Evolutionary conservation across 2,113 vertebrate genomes (phyloP).

Genomic region (Eonycteris spelaea): DNA sequence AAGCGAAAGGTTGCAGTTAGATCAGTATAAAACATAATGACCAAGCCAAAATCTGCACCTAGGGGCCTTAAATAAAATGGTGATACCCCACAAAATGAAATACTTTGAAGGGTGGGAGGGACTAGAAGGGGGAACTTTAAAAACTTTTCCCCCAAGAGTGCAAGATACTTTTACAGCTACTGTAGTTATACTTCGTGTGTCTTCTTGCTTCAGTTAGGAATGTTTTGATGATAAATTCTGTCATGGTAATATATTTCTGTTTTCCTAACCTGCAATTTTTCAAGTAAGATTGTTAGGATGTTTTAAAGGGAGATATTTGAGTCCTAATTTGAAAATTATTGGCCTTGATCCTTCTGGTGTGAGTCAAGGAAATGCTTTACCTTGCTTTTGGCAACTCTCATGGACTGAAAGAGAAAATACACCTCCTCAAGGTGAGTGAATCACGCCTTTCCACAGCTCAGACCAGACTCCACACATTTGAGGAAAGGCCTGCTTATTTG

Average conservation of each 20-base stretch:
- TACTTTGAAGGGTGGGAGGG: neutral
- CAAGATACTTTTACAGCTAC: neutral
- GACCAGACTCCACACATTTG: neutral
- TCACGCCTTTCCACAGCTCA: neutral
- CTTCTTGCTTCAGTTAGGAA: neutral
- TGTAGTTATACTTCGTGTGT: neutral
- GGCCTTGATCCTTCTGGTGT: conserved; percentile 9
- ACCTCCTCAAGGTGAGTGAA: conserved; percentile 38
- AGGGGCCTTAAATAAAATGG: conserved; percentile 40
- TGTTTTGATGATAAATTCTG: neutral
- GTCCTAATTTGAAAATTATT: conserved; percentile 44
- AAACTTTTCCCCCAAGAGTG: neutral
- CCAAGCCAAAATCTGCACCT: conserved; percentile 49
- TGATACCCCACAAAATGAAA: neutral
- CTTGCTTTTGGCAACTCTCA: conserved; percentile 34
- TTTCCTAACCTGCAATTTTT: conserved; percentile 54
- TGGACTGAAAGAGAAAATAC: conserved; percentile 36
- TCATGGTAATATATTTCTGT: neutral
- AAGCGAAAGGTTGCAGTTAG: neutral
- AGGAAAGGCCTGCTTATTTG: neutral
- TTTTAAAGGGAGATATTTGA: conserved; percentile 34
- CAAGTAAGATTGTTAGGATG: neutral
- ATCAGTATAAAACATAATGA: neutral
- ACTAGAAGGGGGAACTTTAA: neutral
- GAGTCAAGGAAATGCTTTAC: neutral